Evolutionary conservation across 2,888 invertebrate species (phyloP), one percentile per base, ranked within the genome.

Genomic region (Agrenia bidenticulata): DNA sequence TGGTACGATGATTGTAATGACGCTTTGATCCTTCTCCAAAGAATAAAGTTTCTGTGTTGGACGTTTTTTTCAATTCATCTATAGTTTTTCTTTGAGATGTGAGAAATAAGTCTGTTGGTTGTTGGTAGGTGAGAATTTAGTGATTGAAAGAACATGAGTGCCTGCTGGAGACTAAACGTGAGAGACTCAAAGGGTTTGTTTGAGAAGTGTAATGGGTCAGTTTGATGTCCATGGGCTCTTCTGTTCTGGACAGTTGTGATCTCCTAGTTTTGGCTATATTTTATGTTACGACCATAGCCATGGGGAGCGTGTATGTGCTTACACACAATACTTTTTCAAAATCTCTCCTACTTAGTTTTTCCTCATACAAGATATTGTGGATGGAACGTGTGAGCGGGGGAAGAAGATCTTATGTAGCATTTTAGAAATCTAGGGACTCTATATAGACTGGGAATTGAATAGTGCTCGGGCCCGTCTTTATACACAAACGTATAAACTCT

Each of bases 221-320:
- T 51, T 51, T 51, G 51, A 51, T 51, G 51, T 51, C 51, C 51
- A 51, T 24, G 24, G 24, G 51, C 24, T 17, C 19, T 24, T 51
- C 51, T 51, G 51, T 13, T 24, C 24, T 23, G 51, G 51, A 23
- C 51, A 24, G 21, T 51, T 51, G 23, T 51, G 51, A 51, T 51
- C 51, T 51, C 23, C 45, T 15, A 45, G 45, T 32, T 32, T 32
- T 32, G 32, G 32, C 45, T 45, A 21, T 51, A 15, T 19, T 51
- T 51, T 51, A 51, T 51, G 51, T 51, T 9, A 51, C 24, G 51
- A 24, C 24, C 13, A 11, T 51, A 51, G 19, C 51, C 51, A 24
- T 7, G 19, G 51, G 51, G 51, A 51, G 51, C 7, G 2, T 51
- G 51, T 51, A 51, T 23, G 51, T 51, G 21, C 45, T 19, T 51